Base-by-base conservation (phyloP, 2,888 invertebrate species). In the Hesperia comma region DNA sequence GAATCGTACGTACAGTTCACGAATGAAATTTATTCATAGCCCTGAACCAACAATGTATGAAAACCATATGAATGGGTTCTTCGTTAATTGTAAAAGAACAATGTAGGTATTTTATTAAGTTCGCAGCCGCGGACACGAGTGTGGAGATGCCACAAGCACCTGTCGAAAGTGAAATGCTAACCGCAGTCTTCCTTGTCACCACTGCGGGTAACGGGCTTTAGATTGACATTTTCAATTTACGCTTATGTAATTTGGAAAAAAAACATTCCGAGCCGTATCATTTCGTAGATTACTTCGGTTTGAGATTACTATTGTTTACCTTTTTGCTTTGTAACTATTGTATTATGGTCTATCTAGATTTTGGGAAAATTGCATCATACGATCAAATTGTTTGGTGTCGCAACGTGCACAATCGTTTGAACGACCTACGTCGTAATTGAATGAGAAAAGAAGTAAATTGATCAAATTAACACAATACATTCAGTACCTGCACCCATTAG, bases 81-180 rank as follows among this genome's bases (percentile, higher is more conserved):
- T 17, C 5, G 0, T 12, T 49, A 49, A 19, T 19, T 19, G 49
- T 51, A 51, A 26, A 14, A 51, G 1, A 26, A 26, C n/a, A 53
- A 15, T 17, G 2, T 10, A 10, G 0, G 0, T 37, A 15, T 33
- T 32, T 26, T 17, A 17, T 19, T n/a, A 12, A 8, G 19, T 21
- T 37, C 41, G 19, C 14, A n/a, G n/a, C 5, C 0, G 21, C 49
- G 57, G 0, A 26, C 54, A 10, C 0, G 33, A 66, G 54, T 66
- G 66, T 66, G 14, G n/a, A 66, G 60, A 15, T 6, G 46, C 14
- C 66, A 54, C 54, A 15, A 6, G 26, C 54, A 53, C 57, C 63
- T 69, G 74, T 70, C 71, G 77, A 80, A 80, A 79, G 79, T 79
- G 80, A 79, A 80, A 75, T 60, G 72, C 62, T 67, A 70, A 72